A percentile compares a stretch with the other conserved stretches of the same genome.
Evolutionary conservation across 2,888 invertebrate species (phyloP).

Genomic region (Belgica antarctica): DNA sequence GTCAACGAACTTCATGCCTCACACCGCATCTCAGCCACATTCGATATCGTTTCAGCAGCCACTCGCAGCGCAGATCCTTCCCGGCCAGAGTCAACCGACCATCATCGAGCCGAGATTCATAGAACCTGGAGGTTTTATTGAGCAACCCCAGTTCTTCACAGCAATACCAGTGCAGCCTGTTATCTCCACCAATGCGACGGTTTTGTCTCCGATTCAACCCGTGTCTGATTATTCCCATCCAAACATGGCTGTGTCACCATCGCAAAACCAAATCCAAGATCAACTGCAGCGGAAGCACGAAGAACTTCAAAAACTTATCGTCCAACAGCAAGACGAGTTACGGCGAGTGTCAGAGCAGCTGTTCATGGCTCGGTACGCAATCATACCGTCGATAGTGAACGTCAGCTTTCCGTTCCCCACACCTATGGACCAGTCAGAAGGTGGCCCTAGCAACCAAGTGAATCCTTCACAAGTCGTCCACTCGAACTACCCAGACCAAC

Average conservation of each 20-base stretch:
- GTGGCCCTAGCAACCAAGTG: background rate
- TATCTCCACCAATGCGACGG: constrained; percentile 54
- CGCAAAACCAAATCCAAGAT: constrained; percentile 65
- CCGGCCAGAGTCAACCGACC: constrained; percentile 32
- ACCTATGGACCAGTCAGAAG: constrained; percentile 40
- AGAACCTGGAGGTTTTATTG: too few species aligned
- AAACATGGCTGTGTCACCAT: constrained; percentile 58
- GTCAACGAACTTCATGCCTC: constrained; percentile 6
- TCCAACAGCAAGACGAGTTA: constrained; percentile 82
- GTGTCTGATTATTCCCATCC: constrained; percentile 50
- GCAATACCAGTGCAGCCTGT: constrained; percentile 62
- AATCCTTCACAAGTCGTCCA: background rate
- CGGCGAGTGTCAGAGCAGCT: constrained; percentile 83
- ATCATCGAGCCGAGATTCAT: constrained; percentile 53
- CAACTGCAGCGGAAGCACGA: constrained; percentile 80
- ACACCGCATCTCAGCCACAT: constrained; percentile 44
- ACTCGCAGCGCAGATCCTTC: background rate
- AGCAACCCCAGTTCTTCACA: constrained; percentile 58
- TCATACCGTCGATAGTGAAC: constrained; percentile 55
- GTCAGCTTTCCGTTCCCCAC: constrained; percentile 46
- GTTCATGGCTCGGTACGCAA: constrained; percentile 74
- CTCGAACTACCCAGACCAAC: background rate
- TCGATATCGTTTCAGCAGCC: constrained; percentile 45
- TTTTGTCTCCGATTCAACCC: constrained; percentile 50
- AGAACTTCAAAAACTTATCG: constrained; percentile 78